These are phyloP conservation scores for Strigamia maritima DNA, from an alignment of 2,888 invertebrate species.

Conservation along the genomic window DNA sequence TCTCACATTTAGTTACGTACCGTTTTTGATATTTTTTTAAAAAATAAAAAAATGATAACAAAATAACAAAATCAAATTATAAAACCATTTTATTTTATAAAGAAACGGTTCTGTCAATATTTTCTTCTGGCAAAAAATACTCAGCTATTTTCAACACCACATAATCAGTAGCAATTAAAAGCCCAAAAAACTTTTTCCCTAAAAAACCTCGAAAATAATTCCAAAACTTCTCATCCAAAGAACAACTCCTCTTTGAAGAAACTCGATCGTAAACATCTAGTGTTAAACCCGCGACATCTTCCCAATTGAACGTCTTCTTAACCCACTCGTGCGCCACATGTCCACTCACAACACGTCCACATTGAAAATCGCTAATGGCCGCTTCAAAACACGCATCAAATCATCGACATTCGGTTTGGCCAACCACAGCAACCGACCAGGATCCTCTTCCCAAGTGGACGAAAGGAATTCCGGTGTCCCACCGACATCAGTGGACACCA, in stretches of 20 bases:
- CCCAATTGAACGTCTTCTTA: conserved; percentile 85
- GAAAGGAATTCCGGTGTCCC: conserved; percentile 98
- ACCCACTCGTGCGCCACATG: conserved; percentile 74
- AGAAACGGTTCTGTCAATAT: conserved; percentile 4
- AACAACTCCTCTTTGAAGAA: neutral
- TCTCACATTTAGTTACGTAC: too few species aligned
- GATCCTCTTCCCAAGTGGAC: conserved; percentile 57
- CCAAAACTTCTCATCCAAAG: conserved; percentile 43
- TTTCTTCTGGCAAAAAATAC: conserved; percentile 62
- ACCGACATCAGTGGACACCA: conserved; percentile 95
- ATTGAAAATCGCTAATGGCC: conserved; percentile 62
- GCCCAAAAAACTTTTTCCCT: conserved; percentile 73
- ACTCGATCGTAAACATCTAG: conserved; percentile 79
- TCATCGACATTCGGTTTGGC: conserved; percentile 78
- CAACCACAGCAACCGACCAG: conserved; percentile 67
- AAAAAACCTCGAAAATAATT: conserved; percentile 61
- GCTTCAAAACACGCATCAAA: conserved; percentile 59
- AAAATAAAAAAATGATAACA: too few species aligned
- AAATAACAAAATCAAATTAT: too few species aligned
- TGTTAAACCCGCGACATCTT: conserved; percentile 80
- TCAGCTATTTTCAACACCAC: conserved; percentile 69
- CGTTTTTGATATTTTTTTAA: too few species aligned
- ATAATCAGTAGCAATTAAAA: conserved; percentile 75
- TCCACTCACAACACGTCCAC: conserved; percentile 63
- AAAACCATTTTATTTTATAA: too few species aligned